Evolutionary conservation across 2,797 vertebrate genomes (phyloP).

Genomic region (Cynopterus sphinx): DNA sequence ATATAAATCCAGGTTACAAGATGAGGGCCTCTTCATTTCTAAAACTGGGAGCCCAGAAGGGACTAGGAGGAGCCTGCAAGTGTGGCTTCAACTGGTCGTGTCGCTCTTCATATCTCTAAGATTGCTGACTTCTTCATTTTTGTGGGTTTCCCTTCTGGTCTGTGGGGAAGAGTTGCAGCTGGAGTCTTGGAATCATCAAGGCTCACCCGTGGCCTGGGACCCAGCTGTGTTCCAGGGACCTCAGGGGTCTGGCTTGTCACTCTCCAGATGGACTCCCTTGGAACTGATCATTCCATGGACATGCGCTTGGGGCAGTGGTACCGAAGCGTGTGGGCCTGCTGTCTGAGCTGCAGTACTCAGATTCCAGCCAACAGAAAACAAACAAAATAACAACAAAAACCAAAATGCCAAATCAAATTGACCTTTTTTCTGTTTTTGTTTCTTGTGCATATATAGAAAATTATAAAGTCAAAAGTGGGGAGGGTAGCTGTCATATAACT

Average conservation of each 20-base stretch:
- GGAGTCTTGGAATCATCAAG: background rate
- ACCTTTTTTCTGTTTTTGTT: background rate
- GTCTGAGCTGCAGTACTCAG: background rate
- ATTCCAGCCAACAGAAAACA: background rate
- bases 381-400: background rate
- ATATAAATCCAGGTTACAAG: background rate
- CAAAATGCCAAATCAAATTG: background rate
- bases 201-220: background rate
- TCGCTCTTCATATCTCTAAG: background rate
- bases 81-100: background rate
- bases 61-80: no score
- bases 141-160: background rate
- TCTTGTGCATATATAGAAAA: slow-evolving; percentile 40
- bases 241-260: background rate
- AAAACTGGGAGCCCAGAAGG: background rate
- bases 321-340: background rate
- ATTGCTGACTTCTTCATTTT: background rate
- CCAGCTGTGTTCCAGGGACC: background rate
- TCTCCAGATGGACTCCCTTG: background rate
- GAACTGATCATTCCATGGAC: background rate
- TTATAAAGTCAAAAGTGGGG: background rate
- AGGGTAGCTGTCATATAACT: background rate
- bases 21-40: background rate
- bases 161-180: background rate
- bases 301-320: background rate